phyloP scores from a whole-genome alignment of 2,888 invertebrate species.

The Yponomeuta malinellus region DNA sequence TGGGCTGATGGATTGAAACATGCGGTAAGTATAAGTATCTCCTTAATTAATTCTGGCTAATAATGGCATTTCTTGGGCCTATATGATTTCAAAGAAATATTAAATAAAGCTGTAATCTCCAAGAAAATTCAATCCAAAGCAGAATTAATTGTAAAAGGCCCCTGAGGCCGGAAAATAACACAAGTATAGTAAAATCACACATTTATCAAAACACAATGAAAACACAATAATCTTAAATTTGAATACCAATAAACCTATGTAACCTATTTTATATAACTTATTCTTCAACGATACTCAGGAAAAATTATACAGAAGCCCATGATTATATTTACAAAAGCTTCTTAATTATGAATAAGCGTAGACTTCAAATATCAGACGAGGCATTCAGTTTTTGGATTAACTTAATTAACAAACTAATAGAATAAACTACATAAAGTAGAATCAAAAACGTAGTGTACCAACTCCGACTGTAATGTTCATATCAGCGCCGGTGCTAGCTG shows the following conservation, averaged over 20 bases:
- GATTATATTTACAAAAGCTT: not conserved
- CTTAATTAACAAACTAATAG: not conserved
- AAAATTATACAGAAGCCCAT: not conserved
- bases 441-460: slow-evolving; percentile 16
- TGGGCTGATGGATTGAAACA: no score
- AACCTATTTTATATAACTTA: not conserved
- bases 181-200: not conserved
- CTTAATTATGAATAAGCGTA: not conserved
- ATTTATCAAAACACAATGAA: not conserved
- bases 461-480: no score
- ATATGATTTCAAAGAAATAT: no score
- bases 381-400: not conserved
- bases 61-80: no score
- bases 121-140: no score
- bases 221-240: not conserved
- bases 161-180: not conserved
- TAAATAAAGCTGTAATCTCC: no score
- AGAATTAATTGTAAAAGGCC: not conserved
- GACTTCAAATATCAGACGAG: not conserved
- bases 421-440: slow-evolving; percentile 11
- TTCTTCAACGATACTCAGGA: not conserved
- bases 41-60: no score
- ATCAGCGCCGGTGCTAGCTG: no score
- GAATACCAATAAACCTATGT: not conserved
- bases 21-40: no score